A percentile compares a stretch with the other conserved stretches of the same genome.
Evolutionary conservation across 2,888 invertebrate species (phyloP).

Genomic region (Agrotis ipsilon): DNA sequence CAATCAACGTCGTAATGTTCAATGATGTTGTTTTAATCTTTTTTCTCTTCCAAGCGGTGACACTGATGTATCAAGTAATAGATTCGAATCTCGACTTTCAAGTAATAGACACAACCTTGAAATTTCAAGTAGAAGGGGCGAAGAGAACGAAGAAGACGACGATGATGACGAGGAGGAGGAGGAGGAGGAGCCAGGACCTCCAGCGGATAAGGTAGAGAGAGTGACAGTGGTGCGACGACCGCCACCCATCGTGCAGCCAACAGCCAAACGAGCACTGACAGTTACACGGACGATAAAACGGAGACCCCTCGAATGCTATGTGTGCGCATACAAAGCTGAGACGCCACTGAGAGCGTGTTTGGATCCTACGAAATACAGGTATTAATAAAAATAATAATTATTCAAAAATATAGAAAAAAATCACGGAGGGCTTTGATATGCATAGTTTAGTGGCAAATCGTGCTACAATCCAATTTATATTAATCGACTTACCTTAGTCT

Average conservation of each 20-base stretch:
- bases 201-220: slow-evolving; percentile 60
- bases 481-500: neutral
- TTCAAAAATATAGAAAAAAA: neutral
- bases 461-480: neutral
- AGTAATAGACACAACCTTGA: slow-evolving; percentile 60
- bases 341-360: slow-evolving; percentile 80
- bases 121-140: slow-evolving; percentile 57
- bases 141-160: slow-evolving; percentile 75
- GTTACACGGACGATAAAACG: slow-evolving; percentile 76
- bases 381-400: neutral
- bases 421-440: neutral
- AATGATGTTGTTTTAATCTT: slow-evolving; percentile 27
- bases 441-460: neutral
- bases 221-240: slow-evolving; percentile 64
- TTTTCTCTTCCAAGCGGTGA: slow-evolving; percentile 38
- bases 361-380: slow-evolving; percentile 86
- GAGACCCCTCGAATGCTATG: slow-evolving; percentile 84
- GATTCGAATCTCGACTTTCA: slow-evolving; percentile 44
- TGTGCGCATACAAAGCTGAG: slow-evolving; percentile 84
- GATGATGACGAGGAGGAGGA: slow-evolving; percentile 80
- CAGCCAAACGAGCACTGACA: slow-evolving; percentile 61
- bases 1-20: neutral
- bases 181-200: slow-evolving; percentile 57
- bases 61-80: slow-evolving; percentile 41
- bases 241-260: slow-evolving; percentile 60